Base-by-base conservation (phyloP, 2,888 invertebrate species). In the Drosophila nr. medialis region DNA sequence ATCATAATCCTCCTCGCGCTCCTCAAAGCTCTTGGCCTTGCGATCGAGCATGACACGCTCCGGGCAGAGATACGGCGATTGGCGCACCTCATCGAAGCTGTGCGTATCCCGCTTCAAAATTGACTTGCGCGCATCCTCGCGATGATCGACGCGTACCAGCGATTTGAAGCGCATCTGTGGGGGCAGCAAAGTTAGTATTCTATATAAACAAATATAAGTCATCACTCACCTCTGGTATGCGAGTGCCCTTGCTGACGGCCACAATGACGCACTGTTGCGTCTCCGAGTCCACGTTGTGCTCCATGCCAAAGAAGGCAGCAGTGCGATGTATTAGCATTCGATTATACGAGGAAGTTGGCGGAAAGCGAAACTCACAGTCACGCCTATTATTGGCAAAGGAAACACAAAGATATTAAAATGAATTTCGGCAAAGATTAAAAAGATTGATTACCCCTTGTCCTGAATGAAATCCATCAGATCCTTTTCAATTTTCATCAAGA, bases 321-420 rank as follows among this genome's bases (percentile, higher is more conserved):
- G 97, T 97, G 38, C 99, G 96, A 92, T 99, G 99, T 2, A 99
- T 98, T 85, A 99, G 93, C 98, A 99, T 98, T 36, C 99, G 95
- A 77, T 98, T 98, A 94, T 99, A 99, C 62, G 98, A 98, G 71
- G 98, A 97, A 96, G 98, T 97, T 92, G 96, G 96, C 24, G 97
- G 97, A 93, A 99, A 98, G 88, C 96, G 96, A 86, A 96, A 96
- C 91, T 96, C 95, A 71, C 88, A 80, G 86, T 95, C 95, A 77
- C 95, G 95, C n/a, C 96, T 96, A 92, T 1, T 13, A 27, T 36
- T 27, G 6, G 91, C 91, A 64, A 38, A 2, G 18, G 21, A 27
- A 55, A 4, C 50, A 8, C 18, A 13, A 15, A 42, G 15, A 29
- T 32, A 32, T 51, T 27, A 18, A 13, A 1, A 15, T 24, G 30